phyloP scores from a whole-genome alignment of 2,797 vertebrate genomes.

The Pitangus sulphuratus region DNA sequence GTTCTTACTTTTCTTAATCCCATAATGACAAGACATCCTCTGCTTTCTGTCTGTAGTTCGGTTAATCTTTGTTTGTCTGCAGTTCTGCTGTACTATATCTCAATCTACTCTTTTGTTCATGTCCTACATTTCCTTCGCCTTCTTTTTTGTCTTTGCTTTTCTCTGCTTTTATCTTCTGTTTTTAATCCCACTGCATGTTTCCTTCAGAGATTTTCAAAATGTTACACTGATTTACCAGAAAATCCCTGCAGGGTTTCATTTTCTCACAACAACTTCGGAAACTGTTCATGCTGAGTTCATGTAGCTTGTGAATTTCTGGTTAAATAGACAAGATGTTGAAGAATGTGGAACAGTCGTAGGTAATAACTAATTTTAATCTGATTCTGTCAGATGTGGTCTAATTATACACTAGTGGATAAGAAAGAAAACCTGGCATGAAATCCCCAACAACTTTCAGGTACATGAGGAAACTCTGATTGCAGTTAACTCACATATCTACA shows the following conservation, averaged over 20 bases:
- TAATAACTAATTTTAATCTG: slow-evolving; percentile 9
- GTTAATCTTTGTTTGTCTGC: not conserved
- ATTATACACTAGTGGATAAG: not conserved
- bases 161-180: not conserved
- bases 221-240: not conserved
- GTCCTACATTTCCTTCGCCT: not conserved
- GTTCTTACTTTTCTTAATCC: not conserved
- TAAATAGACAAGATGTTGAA: not conserved
- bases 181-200: not conserved
- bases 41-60: not conserved
- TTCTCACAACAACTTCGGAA: not conserved
- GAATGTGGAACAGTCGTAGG: not conserved
- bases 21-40: not conserved
- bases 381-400: not conserved
- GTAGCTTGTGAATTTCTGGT: not conserved
- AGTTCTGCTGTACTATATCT: not conserved
- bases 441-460: not conserved
- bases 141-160: not conserved
- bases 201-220: slow-evolving; percentile 4
- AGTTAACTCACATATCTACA: not conserved
- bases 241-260: slow-evolving; percentile 42
- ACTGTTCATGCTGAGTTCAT: slow-evolving; percentile 3
- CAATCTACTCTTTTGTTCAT: not conserved
- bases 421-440: not conserved
- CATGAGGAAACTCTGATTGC: not conserved